Base-by-base conservation (phyloP, 2,797 vertebrate species). In the Varecia variegata region DNA sequence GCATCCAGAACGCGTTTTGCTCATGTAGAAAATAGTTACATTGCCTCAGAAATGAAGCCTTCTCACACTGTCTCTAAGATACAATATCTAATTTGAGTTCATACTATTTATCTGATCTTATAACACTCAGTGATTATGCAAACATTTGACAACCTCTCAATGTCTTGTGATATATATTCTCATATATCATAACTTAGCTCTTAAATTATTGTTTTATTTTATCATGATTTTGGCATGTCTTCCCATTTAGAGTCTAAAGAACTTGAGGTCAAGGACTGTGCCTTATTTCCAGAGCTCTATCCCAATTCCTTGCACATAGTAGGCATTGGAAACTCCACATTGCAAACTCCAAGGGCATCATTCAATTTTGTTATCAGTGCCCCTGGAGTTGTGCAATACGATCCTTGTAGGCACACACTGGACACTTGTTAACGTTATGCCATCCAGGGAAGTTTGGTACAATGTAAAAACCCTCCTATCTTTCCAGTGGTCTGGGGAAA, bases 201-300 rank as follows among this genome's bases (percentile, higher is more conserved):
- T 93, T 91, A 70, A 71, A 50, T 47, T 32, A 76, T 47, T 67
- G 5, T 14, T 88, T 90, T 50, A 71, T 20, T 83, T 95, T 84
- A 21, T 74, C 21, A 11, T 27, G 25, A 50, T 40, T 62, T 60
- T 38, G 56, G 35, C 14, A 1, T 60, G 7, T 21, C 67, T 95
- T 80, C 67, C 62, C 14, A 50, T 43, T 91, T 82, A 77, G 12
- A 65, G 8, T 47, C 25, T 90, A 56, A 77, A 70, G 3, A 11
- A 21, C 50, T 71, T 80, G 70, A 94, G 32, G 80, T 91, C 65
- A 92, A 92, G 8, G 20, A 27, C 18, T 54, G 13, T 52, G 27
- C 14, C 52, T 21, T 60, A 90, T 52, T 74, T n/a, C n/a, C 3
- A 25, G 4, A 38, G 40, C 25, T 18, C 35, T 67, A 56, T 38